Conservation (phyloP, 2,113 vertebrate species). For the Leptodactylus fuscus region DNA sequence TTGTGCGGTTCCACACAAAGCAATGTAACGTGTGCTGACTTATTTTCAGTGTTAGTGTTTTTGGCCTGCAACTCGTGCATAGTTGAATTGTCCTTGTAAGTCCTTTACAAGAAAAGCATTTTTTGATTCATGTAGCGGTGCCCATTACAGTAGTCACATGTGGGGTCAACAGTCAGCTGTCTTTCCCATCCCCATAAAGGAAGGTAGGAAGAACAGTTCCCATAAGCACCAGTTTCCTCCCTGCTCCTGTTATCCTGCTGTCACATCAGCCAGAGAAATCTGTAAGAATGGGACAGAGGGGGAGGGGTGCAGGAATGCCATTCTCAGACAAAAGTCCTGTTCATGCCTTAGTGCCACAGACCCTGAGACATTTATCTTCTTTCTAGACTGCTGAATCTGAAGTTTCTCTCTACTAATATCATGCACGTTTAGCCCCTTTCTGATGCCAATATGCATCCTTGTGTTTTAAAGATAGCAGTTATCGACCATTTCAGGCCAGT, state of each 20-base stretch:
- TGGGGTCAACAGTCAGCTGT: constrained; percentile 23
- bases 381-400: constrained; percentile 13
- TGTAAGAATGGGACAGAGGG: constrained; percentile 29
- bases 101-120: not conserved
- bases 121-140: not conserved
- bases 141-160: not conserved
- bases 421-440: not conserved
- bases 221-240: constrained; percentile 53
- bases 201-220: constrained; percentile 51
- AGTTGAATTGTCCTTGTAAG: not conserved
- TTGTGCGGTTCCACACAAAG: too few relatives aligned
- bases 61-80: not conserved
- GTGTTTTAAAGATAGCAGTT: too few relatives aligned
- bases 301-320: constrained; percentile 47
- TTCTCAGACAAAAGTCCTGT: constrained; percentile 43
- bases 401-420: not conserved
- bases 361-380: constrained; percentile 8
- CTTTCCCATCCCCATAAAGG: constrained; percentile 11
- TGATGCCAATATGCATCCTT: too few relatives aligned
- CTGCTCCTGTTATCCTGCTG: constrained; percentile 48
- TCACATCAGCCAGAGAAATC: constrained; percentile 16
- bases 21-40: not conserved
- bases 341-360: constrained; percentile 6
- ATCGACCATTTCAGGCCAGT: too few relatives aligned
- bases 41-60: not conserved